Conservation (phyloP, 2,797 vertebrate genomes). For the Rhabdomys pumilio region DNA sequence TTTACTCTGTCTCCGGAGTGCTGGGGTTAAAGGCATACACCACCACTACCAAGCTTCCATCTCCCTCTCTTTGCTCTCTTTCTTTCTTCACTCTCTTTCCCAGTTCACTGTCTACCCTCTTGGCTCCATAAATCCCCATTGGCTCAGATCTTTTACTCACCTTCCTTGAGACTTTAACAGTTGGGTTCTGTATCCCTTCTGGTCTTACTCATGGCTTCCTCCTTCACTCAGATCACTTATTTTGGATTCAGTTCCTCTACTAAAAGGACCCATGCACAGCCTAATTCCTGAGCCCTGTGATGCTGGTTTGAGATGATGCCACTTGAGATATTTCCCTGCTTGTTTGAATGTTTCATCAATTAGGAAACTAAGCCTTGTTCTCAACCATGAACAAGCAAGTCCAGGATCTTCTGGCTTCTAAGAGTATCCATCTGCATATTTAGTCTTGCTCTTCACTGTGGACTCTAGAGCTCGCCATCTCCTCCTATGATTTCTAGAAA, state of each 20-base stretch:
- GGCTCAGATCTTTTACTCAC: not conserved
- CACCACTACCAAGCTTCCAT: not conserved
- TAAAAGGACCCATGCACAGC: not conserved
- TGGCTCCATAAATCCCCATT: not conserved
- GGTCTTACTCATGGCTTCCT: not conserved
- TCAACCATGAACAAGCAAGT: not conserved
- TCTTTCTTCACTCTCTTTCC: not conserved
- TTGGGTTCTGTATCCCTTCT: not conserved
- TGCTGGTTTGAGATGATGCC: not conserved
- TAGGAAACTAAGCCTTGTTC: not conserved
- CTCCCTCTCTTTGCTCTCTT: not conserved
- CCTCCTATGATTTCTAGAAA: not conserved
- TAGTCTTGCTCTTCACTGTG: not conserved
- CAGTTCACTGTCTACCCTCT: not conserved
- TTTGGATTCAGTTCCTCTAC: not conserved
- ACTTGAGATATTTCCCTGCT: not conserved
- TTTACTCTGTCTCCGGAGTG: not conserved
- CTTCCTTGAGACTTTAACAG: not conserved
- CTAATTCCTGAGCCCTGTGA: not conserved
- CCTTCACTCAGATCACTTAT: not conserved
- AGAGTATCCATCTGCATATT: not conserved
- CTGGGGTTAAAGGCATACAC: not conserved
- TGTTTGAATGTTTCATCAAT: not conserved
- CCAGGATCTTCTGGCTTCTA: not conserved
- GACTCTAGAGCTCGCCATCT: not conserved